Evolutionary conservation across 2,888 invertebrate species (phyloP).

Genomic region (Fragum fragum): DNA sequence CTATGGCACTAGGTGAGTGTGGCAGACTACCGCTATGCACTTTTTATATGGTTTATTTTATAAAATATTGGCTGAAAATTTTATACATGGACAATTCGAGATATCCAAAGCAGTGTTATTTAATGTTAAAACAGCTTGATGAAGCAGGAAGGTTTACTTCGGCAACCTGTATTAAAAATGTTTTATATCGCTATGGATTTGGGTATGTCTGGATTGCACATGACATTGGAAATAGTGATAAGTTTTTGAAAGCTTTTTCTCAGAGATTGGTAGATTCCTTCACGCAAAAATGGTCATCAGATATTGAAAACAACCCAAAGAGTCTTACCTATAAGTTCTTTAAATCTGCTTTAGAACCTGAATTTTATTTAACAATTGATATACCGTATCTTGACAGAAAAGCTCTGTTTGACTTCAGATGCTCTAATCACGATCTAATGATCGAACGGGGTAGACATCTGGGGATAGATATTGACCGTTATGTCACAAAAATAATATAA

Average conservation of each 20-base stretch:
- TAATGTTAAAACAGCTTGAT: slow-evolving; percentile 27
- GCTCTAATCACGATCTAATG: no score
- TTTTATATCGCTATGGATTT: slow-evolving; percentile 33
- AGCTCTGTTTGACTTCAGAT: slow-evolving; percentile 20
- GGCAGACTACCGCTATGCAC: slow-evolving; percentile 33
- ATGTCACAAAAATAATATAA: no score
- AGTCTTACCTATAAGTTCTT: not conserved
- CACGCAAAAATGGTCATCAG: slow-evolving; percentile 12
- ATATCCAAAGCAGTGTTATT: slow-evolving; percentile 39
- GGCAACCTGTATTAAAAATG: slow-evolving; percentile 25
- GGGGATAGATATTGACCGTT: no score
- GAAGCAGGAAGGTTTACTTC: slow-evolving; percentile 24
- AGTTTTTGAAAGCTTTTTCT: slow-evolving; percentile 19
- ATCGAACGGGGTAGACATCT: no score
- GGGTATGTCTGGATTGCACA: slow-evolving; percentile 31
- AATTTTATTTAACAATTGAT: slow-evolving; percentile 16
- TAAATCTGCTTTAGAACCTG: slow-evolving; percentile 10
- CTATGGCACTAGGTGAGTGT: slow-evolving; percentile 31
- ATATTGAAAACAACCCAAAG: slow-evolving; percentile 19
- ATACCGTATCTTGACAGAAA: slow-evolving; percentile 16
- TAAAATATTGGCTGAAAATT: slow-evolving; percentile 42
- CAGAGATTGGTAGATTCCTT: slow-evolving; percentile 23
- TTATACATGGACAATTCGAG: slow-evolving; percentile 22
- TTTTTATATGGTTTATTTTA: slow-evolving; percentile 13
- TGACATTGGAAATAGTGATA: slow-evolving; percentile 26